These are phyloP conservation scores for Piprites chloris DNA, from an alignment of 2,113 vertebrate species.

Conservation along the genomic window DNA sequence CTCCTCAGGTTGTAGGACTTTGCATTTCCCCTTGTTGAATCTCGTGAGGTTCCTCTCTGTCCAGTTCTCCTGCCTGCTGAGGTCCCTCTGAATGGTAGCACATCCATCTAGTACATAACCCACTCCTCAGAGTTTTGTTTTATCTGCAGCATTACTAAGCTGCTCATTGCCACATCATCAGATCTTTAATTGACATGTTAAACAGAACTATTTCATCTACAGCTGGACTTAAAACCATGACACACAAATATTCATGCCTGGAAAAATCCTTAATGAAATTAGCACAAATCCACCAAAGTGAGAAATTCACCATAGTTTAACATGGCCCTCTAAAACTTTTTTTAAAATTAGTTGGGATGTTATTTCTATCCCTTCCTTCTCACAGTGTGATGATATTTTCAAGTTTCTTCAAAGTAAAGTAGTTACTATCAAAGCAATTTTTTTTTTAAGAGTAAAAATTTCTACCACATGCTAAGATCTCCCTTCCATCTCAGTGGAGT, in stretches of 20 bases:
- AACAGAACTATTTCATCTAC: background rate
- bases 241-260: background rate
- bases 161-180: background rate
- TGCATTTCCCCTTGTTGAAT: background rate
- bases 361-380: background rate
- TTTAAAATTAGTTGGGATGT: background rate
- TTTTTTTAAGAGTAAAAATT: background rate
- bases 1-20: background rate
- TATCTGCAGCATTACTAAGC: background rate
- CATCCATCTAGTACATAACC: background rate
- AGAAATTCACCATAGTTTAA: background rate
- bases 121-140: background rate
- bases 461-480: background rate
- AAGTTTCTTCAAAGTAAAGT: background rate
- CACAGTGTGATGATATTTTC: background rate
- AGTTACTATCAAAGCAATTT: background rate
- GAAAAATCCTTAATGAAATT: background rate
- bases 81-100: background rate
- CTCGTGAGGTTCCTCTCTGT: background rate
- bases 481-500: background rate
- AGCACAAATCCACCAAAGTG: background rate
- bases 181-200: background rate
- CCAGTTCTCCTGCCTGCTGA: background rate
- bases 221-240: background rate
- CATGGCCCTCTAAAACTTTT: background rate